phyloP scores from a whole-genome alignment of 2,888 invertebrate species.

The Allolobophora icterica region DNA sequence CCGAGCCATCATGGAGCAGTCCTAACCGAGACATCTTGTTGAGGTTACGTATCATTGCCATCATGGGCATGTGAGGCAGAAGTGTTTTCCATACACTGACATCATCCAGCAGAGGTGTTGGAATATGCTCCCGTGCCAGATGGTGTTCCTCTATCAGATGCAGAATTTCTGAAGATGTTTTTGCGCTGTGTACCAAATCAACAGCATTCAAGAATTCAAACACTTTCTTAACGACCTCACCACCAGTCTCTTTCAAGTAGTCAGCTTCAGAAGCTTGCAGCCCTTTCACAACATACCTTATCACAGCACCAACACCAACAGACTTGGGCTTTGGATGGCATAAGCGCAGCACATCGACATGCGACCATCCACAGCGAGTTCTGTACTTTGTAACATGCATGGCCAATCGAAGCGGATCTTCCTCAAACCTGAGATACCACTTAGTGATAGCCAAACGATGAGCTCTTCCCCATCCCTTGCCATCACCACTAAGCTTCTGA shows the following conservation, averaged over 20 bases:
- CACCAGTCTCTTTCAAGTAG: slow-evolving; percentile 36
- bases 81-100: slow-evolving; percentile 70
- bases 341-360: slow-evolving; percentile 74
- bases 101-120: slow-evolving; percentile 73
- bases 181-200: slow-evolving; percentile 55
- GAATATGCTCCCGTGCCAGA: slow-evolving; percentile 75
- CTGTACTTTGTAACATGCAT: slow-evolving; percentile 73
- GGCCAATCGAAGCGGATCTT: slow-evolving; percentile 71
- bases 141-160: slow-evolving; percentile 63
- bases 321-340: slow-evolving; percentile 52
- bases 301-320: slow-evolving; percentile 48
- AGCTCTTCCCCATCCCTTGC: slow-evolving; percentile 72
- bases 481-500: slow-evolving; percentile 64
- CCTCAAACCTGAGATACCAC: slow-evolving; percentile 70
- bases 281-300: slow-evolving; percentile 53
- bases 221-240: slow-evolving; percentile 20
- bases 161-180: slow-evolving; percentile 50
- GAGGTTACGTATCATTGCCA: slow-evolving; percentile 64
- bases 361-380: slow-evolving; percentile 75
- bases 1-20: slow-evolving; percentile 49
- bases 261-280: slow-evolving; percentile 50
- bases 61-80: slow-evolving; percentile 63
- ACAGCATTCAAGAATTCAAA: slow-evolving; percentile 53
- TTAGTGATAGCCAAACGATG: slow-evolving; percentile 72
- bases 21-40: slow-evolving; percentile 57